These are phyloP conservation scores for Ochotona curzoniae DNA, from an alignment of 2,113 vertebrate genomes.

Conservation along the genomic window DNA sequence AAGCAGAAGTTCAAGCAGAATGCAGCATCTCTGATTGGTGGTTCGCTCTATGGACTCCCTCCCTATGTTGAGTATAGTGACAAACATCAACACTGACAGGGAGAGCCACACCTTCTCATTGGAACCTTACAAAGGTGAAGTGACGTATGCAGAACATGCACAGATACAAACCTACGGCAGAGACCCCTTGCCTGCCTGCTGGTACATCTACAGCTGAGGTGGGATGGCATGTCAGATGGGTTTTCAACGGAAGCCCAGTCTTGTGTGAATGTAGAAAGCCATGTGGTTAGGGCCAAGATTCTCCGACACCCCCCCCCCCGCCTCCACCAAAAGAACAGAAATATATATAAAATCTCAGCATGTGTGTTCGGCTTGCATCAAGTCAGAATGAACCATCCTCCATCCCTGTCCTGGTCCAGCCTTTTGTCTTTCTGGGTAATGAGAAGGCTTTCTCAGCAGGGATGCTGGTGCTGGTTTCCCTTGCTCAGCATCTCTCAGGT, in stretches of 20 bases:
- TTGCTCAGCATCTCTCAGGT: conserved; percentile 3
- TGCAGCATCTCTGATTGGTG: not conserved
- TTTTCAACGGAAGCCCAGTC: not conserved
- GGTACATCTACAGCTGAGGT: not conserved
- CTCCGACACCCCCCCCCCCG: not conserved
- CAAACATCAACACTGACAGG: not conserved
- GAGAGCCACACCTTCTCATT: not conserved
- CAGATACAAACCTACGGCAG: not conserved
- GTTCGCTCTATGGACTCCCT: not conserved
- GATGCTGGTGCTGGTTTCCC: conserved; percentile 26
- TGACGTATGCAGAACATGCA: not conserved
- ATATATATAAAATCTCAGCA: not conserved
- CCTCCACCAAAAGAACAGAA: not conserved
- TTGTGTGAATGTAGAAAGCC: not conserved
- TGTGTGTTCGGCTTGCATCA: not conserved
- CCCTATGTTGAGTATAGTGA: not conserved
- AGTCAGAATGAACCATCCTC: not conserved
- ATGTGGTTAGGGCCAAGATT: not conserved
- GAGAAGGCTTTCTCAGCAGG: conserved; percentile 36
- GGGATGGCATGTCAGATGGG: not conserved
- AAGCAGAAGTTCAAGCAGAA: not conserved
- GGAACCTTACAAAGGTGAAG: not conserved
- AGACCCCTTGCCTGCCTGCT: not conserved
- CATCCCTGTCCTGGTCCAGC: not conserved
- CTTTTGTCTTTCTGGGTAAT: not conserved